phyloP scores from a whole-genome alignment of 2,113 vertebrate species.

The Aix galericulata region DNA sequence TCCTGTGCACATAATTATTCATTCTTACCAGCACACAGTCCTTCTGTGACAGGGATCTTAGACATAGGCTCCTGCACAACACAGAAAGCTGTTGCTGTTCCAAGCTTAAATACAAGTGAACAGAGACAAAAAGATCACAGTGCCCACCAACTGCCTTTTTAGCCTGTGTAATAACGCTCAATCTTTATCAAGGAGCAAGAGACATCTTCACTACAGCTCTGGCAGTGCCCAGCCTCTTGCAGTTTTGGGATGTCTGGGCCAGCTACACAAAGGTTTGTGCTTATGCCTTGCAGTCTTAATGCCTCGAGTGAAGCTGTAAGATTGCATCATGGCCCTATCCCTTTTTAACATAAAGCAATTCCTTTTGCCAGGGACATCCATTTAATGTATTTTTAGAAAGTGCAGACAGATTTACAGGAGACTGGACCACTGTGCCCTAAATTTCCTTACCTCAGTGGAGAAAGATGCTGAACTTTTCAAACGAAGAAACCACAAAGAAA shows the following conservation, averaged over 20 bases:
- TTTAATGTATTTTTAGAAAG: slow-evolving; percentile 43
- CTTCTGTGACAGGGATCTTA: slow-evolving; percentile 16
- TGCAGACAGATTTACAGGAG: background rate
- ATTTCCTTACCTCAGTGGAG: background rate
- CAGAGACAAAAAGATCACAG: slow-evolving; percentile 1
- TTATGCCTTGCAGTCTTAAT: background rate
- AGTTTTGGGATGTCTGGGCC: background rate
- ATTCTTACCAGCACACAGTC: background rate
- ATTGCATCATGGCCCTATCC: background rate
- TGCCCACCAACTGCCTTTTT: background rate
- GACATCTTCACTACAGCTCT: background rate
- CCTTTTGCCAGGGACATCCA: background rate
- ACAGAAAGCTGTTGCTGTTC: slow-evolving; percentile 5
- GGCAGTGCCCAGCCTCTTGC: background rate
- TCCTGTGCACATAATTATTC: background rate
- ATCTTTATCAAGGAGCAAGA: background rate
- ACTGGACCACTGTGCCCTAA: background rate
- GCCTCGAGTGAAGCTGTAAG: background rate
- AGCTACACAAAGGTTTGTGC: background rate
- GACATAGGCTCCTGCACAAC: background rate
- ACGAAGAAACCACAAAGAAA: slow-evolving; percentile 19
- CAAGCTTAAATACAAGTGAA: slow-evolving; percentile 37
- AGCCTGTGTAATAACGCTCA: background rate
- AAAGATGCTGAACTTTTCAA: background rate
- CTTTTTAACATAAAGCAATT: background rate